Evolutionary conservation across 2,888 invertebrate genomes (phyloP), one percentile per base, ranked within the genome.

Genomic region (Sicus ferrugineus): DNA sequence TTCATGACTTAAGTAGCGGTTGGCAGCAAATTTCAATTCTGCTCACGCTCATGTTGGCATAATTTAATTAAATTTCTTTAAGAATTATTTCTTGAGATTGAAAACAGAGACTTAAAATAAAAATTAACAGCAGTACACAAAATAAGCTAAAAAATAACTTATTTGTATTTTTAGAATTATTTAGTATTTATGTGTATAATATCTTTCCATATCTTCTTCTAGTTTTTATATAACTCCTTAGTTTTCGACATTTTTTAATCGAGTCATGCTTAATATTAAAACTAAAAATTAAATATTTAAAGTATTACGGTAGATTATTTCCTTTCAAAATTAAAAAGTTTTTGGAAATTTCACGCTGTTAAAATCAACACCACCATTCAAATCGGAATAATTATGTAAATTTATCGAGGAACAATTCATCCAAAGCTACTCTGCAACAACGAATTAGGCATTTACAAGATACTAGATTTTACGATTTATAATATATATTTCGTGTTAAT

Each of bases 211-310:
- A 61, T 42, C 23, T 42, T 28, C 23, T 61, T 61, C 23, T 30
- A 48, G 63, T n/a, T 48, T 23, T 63, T 63, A 5, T 48, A 14
- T 28, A 14, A 54, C 6, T 46, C 19, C 46, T 11, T 46, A 38
- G 19, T 48, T 30, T 63, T 48, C 30, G 48, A 63, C 63, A 63
- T 46, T 48, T 48, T 30, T 4, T 54, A 54, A 26, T 54, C 28
- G 26, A 54, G 26, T 26, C 26, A 54, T 48, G 30, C 30, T 63
- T 38, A 54, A 67, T 31, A 67, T 59, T 46, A 67, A 50, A 16
- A 28, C 52, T 54, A 52, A 52, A 52, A 52, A 52, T 14, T 52
- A 52, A n/a, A 21, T 21, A 52, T 42, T 42, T 16, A n/a, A 52
- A 7, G 42, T 11, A 42, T 42, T 11, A 14, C 42, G 42, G 7